These are phyloP conservation scores for Rutilus rutilus DNA, from an alignment of 2,113 vertebrate genomes.

Conservation along the genomic window DNA sequence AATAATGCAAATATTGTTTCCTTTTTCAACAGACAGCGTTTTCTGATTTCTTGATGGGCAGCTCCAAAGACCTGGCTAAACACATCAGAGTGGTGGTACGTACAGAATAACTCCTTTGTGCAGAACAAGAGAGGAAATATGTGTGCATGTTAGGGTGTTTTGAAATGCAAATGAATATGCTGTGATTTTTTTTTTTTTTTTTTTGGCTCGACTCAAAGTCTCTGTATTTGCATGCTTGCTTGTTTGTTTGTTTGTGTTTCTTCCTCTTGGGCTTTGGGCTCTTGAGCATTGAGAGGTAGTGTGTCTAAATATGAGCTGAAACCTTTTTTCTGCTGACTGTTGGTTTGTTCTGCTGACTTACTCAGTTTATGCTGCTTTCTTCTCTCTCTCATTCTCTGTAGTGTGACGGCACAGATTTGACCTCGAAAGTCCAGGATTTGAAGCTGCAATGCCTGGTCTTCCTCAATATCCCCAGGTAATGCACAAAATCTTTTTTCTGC, in stretches of 20 bases:
- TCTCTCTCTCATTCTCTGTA: slow-evolving; percentile 58
- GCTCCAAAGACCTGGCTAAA: slow-evolving; percentile 92
- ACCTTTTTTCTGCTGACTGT: slow-evolving; percentile 9
- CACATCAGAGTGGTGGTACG: slow-evolving; percentile 91
- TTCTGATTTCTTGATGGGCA: slow-evolving; percentile 90
- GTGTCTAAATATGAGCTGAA: not conserved
- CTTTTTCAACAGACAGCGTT: slow-evolving; percentile 84
- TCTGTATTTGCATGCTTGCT: not conserved
- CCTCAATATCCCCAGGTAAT: slow-evolving; percentile 93
- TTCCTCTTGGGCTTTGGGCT: slow-evolving; percentile 24
- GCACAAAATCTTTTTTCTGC: not conserved
- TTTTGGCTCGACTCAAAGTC: not conserved
- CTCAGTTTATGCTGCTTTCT: slow-evolving; percentile 1
- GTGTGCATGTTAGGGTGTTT: not conserved
- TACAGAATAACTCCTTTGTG: slow-evolving; percentile 2
- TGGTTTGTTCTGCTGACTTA: not conserved
- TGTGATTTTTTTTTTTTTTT: not conserved
- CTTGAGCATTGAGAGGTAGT: slow-evolving; percentile 2
- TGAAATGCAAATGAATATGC: not conserved
- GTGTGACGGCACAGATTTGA: slow-evolving; percentile 91
- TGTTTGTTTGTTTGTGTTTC: not conserved
- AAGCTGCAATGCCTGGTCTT: slow-evolving; percentile 95
- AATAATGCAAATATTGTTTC: not conserved
- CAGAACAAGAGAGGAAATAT: not conserved
- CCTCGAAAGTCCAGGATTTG: slow-evolving; percentile 92